These are phyloP conservation scores for Oscarella lobularis DNA, from an alignment of 37 sponge, comb jelly and placozoan species.

Conservation along the genomic window DNA sequence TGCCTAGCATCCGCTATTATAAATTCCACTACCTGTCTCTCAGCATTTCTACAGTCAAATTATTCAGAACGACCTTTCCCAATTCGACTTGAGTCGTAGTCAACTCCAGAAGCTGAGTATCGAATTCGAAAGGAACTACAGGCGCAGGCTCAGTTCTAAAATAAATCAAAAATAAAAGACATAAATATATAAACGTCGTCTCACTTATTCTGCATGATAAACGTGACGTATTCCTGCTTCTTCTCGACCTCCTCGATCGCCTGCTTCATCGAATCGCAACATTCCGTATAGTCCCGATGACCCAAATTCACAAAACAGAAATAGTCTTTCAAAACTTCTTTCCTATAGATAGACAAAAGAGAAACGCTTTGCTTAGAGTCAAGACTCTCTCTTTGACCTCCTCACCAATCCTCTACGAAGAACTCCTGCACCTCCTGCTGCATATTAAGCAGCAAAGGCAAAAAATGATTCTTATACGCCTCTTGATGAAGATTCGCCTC, in stretches of 20 bases:
- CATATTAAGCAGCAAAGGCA: conserved; percentile 49
- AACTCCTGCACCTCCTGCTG: conserved; percentile 52
- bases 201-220: conserved; percentile 33
- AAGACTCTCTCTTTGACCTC: background rate
- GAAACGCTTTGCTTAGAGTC: background rate
- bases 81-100: background rate
- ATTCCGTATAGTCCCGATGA: conserved; percentile 21
- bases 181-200: background rate
- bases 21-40: background rate
- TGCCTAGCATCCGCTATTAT: background rate
- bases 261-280: conserved; percentile 11
- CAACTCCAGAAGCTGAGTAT: background rate
- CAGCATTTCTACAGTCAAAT: background rate
- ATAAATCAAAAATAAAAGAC: background rate
- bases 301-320: conserved; percentile 14
- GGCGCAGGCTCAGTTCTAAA: background rate
- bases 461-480: conserved; percentile 10
- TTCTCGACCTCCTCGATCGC: conserved; percentile 13
- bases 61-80: background rate
- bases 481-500: conserved; percentile 56
- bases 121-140: background rate
- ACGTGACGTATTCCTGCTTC: conserved; percentile 34
- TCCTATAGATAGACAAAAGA: too few relatives aligned
- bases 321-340: conserved; percentile 26
- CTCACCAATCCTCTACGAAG: conserved; percentile 46